phyloP scores from a whole-genome alignment of 2,888 invertebrate genomes.

The Prenolepis imparis region DNA sequence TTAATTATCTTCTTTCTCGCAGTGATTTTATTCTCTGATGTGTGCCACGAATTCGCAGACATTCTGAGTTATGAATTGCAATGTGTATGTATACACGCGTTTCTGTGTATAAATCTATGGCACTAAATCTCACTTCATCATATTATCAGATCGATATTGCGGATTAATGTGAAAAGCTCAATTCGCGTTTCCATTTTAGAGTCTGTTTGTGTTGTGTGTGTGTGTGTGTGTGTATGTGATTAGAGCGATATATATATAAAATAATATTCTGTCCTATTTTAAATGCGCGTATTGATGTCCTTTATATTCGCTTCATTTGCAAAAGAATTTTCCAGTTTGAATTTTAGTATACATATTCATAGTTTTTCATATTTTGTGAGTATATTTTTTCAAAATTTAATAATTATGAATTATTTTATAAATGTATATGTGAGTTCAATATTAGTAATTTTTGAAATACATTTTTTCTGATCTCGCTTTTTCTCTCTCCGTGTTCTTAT shows the following conservation, averaged over 20 bases:
- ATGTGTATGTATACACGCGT: neutral
- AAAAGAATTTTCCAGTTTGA: neutral
- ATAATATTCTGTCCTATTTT: slow-evolving; percentile 8
- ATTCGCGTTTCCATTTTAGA: neutral
- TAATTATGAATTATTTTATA: neutral
- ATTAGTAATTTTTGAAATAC: neutral
- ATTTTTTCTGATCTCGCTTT: neutral
- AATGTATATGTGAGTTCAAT: neutral
- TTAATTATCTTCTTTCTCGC: neutral
- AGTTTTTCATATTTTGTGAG: neutral
- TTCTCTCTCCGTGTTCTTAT: neutral
- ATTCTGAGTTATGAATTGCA: neutral
- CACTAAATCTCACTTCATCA: neutral
- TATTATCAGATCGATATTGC: slow-evolving; percentile 35
- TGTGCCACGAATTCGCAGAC: neutral
- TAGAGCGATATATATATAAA: neutral
- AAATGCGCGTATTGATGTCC: slow-evolving; percentile 19
- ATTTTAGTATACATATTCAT: neutral
- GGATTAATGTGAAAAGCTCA: slow-evolving; percentile 9
- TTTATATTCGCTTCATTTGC: neutral
- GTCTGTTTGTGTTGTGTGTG: neutral
- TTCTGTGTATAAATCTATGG: neutral
- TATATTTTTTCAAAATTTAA: slow-evolving; percentile 16
- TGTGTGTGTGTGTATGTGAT: too few species aligned
- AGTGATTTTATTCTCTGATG: neutral